Base-by-base conservation (phyloP, 2,113 vertebrate species). In the Ranitomeya imitator region DNA sequence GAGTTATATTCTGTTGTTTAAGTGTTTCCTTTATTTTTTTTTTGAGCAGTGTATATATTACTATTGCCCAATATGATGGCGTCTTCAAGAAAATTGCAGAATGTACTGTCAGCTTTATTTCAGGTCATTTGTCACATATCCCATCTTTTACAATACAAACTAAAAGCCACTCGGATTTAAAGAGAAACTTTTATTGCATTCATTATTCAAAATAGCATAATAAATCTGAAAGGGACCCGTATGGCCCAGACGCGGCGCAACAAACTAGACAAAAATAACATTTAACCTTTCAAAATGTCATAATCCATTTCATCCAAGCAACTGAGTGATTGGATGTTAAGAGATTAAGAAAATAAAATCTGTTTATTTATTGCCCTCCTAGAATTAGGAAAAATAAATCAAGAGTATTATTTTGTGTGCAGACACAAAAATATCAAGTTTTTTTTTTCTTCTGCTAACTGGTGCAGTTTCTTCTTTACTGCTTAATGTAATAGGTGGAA, bases 111-210 rank as follows among this genome's bases (percentile, higher is more conserved):
- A 23, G 63, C n/a, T 23, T 67, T 67, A 67, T 67, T 67, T 9
- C 10, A 13, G 8, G 55, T 57, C 55, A 57, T 60, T 37, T 18
- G 16, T 74, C 16, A 45, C 14, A 37, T 14, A 45, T 74, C 15
- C 45, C 71, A 45, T 31, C 23, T 23, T 31, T 0, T 15, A 71
- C 67, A 71, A 71, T n/a, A 16, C 26, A 54, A 23, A 85, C 71
- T 74, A 55, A 19, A 84, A 83, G 67, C 23, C 69, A 77, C 55
- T 59, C 69, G 19, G 60, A 37, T 88, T 87, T 76, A 76, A 45
- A 76, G 79, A 88, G 81, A 84, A 88, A 83, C n/a, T 78, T 88
- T 88, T 88, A 88, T 88, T 88, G 87, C 87, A 88, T 88, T 88
- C 81, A 63, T 88, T 88, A 83, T 79, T 84, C 73, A 77, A 88